Percentiles rank a stretch among this genome's conserved stretches.
Conservation (phyloP, 1,140 invertebrate genomes). For the Steinernema khuongi region DNA sequence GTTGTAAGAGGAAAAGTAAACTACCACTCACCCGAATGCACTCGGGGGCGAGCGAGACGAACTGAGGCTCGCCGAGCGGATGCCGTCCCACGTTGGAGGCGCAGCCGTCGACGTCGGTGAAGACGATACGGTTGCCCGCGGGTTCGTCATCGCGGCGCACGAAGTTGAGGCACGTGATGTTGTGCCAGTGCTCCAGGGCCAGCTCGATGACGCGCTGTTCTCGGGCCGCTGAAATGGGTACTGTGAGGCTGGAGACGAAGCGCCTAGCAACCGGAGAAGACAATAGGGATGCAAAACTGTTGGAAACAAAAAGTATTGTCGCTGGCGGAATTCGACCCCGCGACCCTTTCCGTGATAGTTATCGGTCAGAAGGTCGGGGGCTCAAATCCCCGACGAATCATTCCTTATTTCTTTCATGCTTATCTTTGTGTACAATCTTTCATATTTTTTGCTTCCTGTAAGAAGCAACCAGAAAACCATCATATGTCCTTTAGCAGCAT, state of each 20-base stretch:
- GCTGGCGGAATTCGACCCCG: too few relatives aligned
- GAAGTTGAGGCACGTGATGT: conserved; percentile 58
- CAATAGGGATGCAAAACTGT: too few relatives aligned
- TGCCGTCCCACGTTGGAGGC: conserved; percentile 55
- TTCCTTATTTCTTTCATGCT: too few relatives aligned
- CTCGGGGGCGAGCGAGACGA: conserved; percentile 57
- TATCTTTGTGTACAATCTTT: too few relatives aligned
- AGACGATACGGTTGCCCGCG: conserved; percentile 54
- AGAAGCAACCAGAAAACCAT: too few relatives aligned
- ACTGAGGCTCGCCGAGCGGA: conserved; percentile 57
- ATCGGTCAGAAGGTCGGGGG: too few relatives aligned
- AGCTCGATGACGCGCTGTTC: conserved; percentile 57
- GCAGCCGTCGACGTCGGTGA: conserved; percentile 58
- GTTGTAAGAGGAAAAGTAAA: conserved; percentile 18
- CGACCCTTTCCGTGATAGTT: too few relatives aligned
- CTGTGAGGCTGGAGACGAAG: not conserved
- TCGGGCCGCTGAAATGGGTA: conserved; percentile 50
- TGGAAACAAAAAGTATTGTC: too few relatives aligned
- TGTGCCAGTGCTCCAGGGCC: conserved; percentile 58
- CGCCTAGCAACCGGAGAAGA: not conserved
- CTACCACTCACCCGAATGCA: conserved; percentile 50
- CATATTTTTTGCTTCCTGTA: too few relatives aligned
- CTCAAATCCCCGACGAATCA: too few relatives aligned
- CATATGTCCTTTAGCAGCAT: too few relatives aligned
- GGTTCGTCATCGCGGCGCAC: conserved; percentile 53